These are phyloP conservation scores for Sylvia atricapilla DNA, from an alignment of 2,113 vertebrate species.

Conservation along the genomic window DNA sequence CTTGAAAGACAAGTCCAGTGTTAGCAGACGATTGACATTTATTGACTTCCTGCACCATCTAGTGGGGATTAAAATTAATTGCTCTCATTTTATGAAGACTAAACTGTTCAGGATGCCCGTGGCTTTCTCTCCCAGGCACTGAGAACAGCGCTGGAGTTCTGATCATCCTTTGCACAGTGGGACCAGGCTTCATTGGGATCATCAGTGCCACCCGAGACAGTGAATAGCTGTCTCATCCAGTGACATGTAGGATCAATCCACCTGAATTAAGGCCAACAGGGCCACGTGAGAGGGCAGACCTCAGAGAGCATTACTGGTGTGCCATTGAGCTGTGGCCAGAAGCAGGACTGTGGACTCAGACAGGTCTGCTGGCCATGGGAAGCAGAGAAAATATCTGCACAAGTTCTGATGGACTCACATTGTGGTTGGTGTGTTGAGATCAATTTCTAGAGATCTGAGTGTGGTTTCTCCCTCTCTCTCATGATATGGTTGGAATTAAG, in stretches of 20 bases:
- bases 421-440: accelerated
- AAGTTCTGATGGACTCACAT: neutral
- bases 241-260: accelerated
- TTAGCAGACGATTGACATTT: slow-evolving; percentile 49
- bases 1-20: slow-evolving; percentile 39
- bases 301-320: neutral
- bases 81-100: slow-evolving; percentile 10
- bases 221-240: neutral
- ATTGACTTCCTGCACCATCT: slow-evolving; percentile 71
- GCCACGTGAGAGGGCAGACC: neutral
- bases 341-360: neutral
- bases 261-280: neutral
- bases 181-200: neutral
- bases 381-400: neutral
- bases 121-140: neutral
- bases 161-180: neutral
- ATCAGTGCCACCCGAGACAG: neutral
- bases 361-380: neutral
- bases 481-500: neutral
- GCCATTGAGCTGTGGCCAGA: neutral
- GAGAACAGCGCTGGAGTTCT: neutral
- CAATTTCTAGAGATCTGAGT: neutral
- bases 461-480: neutral
- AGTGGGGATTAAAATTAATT: slow-evolving; percentile 67
- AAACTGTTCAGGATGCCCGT: neutral